Base-by-base conservation (phyloP, 64 coral and sea anemone species). In the Stichodactyla helianthus region DNA sequence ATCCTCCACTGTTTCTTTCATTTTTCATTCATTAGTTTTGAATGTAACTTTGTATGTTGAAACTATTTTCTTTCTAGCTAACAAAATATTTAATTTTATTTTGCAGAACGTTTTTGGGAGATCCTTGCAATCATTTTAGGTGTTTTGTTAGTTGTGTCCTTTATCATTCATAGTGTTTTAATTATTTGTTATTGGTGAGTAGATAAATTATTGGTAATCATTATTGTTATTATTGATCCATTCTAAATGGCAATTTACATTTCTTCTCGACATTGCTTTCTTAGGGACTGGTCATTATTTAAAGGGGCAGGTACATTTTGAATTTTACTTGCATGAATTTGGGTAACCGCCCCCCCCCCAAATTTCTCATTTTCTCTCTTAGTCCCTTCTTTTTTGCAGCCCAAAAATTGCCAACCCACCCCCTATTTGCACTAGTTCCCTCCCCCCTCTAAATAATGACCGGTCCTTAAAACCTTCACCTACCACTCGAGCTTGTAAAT, bases 71-170 rank as follows among this genome's bases (percentile, higher is more conserved):
- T 58, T 58, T 58, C 55, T 15, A 58, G 55, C 55, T 58, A 9
- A 58, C 14, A 58, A 58, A 58, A 6, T 58, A 71, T 71, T 3
- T 44, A 3, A 44, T 20, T 54, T 53, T 53, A 6, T 15, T 54
- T 20, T 81, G 5, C 19, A 81, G 78, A 52, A 81, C 78, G 10
- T 52, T 54, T 52, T 81, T 81, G 78, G 78, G 78, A 81, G 9
- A 54, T 81, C 50, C 35, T 81, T 19, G 78, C 78, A 51, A 52
- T 81, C 4, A 52, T 19, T 20, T 54, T 81, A 52, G 78, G 78
- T 23, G 50, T 81, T 15, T 19, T 81, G 11, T 54, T 81, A 51
- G 78, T 51, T 18, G 13, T 81, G 10, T 81, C 78, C 13, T 54
- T 81, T 20, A 1, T 81, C 78, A 81, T 81, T 51, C 35, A 81